These are phyloP conservation scores for Aurelia coerulea DNA, from an alignment of 30 jellyfish, hydroid and myxozoan species.

Conservation along the genomic window DNA sequence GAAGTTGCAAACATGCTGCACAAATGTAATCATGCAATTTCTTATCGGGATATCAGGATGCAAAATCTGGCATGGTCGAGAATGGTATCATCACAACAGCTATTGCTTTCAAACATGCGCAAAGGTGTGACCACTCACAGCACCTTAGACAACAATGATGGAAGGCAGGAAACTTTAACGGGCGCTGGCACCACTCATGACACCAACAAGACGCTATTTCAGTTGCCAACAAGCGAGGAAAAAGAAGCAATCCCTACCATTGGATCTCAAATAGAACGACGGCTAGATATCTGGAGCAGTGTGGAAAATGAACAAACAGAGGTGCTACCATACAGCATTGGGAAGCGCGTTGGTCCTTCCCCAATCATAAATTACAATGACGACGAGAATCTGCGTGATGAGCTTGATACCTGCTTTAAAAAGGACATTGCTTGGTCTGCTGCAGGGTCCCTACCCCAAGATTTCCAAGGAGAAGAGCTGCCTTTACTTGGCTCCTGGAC, in stretches of 20 bases:
- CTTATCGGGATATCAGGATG: slow-evolving; percentile 33
- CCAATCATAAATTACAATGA: not conserved
- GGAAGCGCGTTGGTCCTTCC: slow-evolving; percentile 43
- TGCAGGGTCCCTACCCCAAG: slow-evolving; percentile 29
- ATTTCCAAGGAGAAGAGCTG: slow-evolving; percentile 1
- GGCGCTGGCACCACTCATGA: slow-evolving; percentile 60
- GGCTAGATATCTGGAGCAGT: slow-evolving; percentile 11
- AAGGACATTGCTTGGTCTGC: slow-evolving; percentile 62
- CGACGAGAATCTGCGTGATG: not conserved
- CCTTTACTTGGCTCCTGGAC: slow-evolving; percentile 56
- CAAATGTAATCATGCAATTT: slow-evolving; percentile 41
- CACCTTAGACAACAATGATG: slow-evolving; percentile 53
- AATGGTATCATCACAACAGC: slow-evolving; percentile 17
- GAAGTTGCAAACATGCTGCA: slow-evolving; percentile 32
- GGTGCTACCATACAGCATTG: slow-evolving; percentile 14
- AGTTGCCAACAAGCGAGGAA: slow-evolving; percentile 10
- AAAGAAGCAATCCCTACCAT: too few relatives aligned
- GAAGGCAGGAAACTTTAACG: slow-evolving; percentile 47
- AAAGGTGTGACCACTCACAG: slow-evolving; percentile 52
- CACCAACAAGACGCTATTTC: slow-evolving; percentile 64
- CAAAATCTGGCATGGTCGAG: slow-evolving; percentile 49
- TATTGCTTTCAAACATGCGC: not conserved
- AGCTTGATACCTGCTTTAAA: slow-evolving; percentile 14
- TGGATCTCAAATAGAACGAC: too few relatives aligned
- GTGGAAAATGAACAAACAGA: slow-evolving; percentile 5